Base-by-base conservation (phyloP, 2,888 invertebrate genomes). In the Drosophila mimetica region DNA sequence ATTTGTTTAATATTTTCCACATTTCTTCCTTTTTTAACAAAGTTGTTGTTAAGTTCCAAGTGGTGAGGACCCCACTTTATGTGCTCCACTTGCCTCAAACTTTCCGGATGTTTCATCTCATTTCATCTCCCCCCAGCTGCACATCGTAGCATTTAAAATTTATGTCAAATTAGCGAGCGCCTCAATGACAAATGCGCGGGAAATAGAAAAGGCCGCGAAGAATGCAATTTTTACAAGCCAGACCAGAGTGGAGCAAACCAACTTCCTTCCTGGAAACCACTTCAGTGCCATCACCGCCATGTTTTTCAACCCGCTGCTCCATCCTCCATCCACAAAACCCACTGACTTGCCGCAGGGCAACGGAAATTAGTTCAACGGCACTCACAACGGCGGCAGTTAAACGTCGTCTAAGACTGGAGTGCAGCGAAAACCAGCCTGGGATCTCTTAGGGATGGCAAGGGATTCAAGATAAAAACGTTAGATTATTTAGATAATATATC, bases 341-440 rank as follows among this genome's bases (percentile, higher is more conserved):
- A 52, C 22, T 36, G 30, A 37, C 28, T 50, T 55, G 54, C 42
- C 48, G 52, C 42, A 66, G 42, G 70, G 71, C 67, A 61, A 52
- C 79, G 85, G 79, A 83, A 83, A 86, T 83, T 83, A 83, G 79
- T 85, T 83, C 79, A 85, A 75, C 86, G 65, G 77, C 74, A 67
- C 75, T 85, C 79, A 67, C 47, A 77, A 76, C 66, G 73, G 76
- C 74, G 67, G 81, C 85, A 76, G 78, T 86, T 86, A 86, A 86
- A 74, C 75, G 71, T 75, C 73, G 81, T 69, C 77, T 58, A 44
- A 44, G 66, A 66, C 69, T 36, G 44, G 50, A 59, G 54, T 76
- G 75, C 63, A 59, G 11, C 18, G 36, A 42, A 50, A 36, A 44
- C 47, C 42, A 41, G 14, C 6, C 64, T 5, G 52, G 16, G 37